Evolutionary conservation across 2,113 vertebrate genomes (phyloP).

Genomic region (Hemiscyllium ocellatum): DNA sequence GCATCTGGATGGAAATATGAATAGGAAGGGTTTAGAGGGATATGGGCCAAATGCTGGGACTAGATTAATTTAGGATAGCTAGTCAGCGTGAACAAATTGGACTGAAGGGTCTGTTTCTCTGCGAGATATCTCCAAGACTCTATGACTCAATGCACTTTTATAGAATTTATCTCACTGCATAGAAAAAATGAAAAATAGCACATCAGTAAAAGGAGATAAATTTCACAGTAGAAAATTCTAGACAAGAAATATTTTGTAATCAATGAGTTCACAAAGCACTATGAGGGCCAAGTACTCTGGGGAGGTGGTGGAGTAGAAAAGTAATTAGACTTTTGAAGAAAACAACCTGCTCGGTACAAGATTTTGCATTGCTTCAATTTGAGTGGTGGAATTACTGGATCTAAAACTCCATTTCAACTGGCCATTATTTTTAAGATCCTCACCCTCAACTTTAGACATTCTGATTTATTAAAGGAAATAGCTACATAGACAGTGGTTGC

Average conservation of each 20-base stretch:
- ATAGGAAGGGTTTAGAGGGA: no score
- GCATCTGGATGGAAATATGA: no score
- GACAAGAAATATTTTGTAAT: neutral
- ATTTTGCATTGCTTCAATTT: neutral
- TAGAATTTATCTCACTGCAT: neutral
- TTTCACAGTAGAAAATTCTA: neutral
- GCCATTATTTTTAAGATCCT: neutral
- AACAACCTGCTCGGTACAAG: neutral
- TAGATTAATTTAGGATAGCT: no score
- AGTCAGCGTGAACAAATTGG: no score
- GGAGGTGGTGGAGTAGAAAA: neutral
- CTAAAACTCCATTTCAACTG: neutral
- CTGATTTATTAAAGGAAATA: no score
- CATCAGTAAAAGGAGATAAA: neutral
- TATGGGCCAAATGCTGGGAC: no score
- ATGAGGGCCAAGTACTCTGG: neutral
- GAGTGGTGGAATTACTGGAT: neutral
- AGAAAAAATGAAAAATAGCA: neutral
- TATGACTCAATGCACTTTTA: neutral
- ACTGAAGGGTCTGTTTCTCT: no score
- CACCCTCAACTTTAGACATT: neutral
- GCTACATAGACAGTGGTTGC: no score
- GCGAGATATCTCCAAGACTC: no score
- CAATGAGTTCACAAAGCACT: neutral
- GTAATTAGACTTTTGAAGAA: neutral